Evolutionary conservation across 2,888 invertebrate species (phyloP), one percentile per base, ranked within the genome.

Genomic region (Drosophila picticornis): DNA sequence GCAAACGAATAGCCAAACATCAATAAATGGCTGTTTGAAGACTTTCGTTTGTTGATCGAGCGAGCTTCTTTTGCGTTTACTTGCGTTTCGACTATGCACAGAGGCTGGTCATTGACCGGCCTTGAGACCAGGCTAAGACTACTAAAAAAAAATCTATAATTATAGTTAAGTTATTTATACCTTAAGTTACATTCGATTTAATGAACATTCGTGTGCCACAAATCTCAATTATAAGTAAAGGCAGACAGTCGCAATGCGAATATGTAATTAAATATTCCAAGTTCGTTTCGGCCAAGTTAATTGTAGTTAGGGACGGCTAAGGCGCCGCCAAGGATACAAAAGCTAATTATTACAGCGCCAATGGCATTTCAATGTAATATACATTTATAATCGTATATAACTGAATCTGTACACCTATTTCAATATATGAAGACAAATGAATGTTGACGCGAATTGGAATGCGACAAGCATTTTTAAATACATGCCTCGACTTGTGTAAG

Each of bases 211-310:
- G 50, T 46, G 58, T 58, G 59, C 38, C 65, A 55, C 62, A 71
- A 70, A 71, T 67, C 82, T 64, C 64, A 43, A 62, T 68, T 68
- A 60, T 67, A 81, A 79, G 75, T 79, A 76, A 81, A 73, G 70
- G 25, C 25, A 50, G 53, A 50, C 51, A 60, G 58, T 56, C 13
- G 31, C 65, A 60, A 31, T 69, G 53, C 66, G 60, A 74, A 87
- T 71, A 34, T 57, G 46, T 57, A 75, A 85, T 84, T 88, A 70
- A 36, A 63, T 71, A 88, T 83, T 70, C 77, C 55, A 71, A 77
- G 67, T 69, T 67, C 60, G 70, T 68, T 69, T 64, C 31, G 52
- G 64, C 62, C 72, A 65, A 67, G 58, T 61, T 27, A 50, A 63
- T 51, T 61, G 36, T 38, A 27, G 32, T 59, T 55, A 72, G 72